Conservation (phyloP, 2,113 vertebrate genomes). For the Oreocharis arfaki region DNA sequence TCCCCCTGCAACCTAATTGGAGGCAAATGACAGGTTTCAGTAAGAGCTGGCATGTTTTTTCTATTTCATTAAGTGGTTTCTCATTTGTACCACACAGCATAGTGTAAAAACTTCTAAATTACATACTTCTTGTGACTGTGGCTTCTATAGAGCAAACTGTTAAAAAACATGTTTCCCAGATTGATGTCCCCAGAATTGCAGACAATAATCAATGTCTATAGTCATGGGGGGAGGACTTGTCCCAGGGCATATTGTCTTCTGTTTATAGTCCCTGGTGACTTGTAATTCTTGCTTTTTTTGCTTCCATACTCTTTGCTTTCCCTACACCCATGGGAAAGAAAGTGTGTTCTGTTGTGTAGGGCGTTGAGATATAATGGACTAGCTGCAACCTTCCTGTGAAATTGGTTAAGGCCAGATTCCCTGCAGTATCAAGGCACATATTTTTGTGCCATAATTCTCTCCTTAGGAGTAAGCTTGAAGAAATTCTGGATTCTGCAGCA, state of each 20-base stretch:
- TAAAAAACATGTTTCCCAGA: neutral
- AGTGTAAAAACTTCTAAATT: neutral
- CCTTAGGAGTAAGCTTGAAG: neutral
- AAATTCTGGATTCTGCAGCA: neutral
- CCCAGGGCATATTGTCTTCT: neutral
- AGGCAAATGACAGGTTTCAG: neutral
- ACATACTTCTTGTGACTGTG: neutral
- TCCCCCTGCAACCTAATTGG: neutral
- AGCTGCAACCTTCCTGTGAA: neutral
- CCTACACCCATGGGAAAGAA: neutral
- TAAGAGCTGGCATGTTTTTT: neutral
- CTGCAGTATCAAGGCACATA: neutral
- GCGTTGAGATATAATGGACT: neutral
- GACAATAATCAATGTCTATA: neutral
- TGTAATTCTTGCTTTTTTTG: neutral
- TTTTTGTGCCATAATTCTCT: neutral
- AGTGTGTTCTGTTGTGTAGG: neutral
- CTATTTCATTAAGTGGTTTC: neutral
- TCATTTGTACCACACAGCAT: neutral
- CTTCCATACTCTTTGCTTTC: neutral
- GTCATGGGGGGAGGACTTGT: neutral
- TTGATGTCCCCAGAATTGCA: neutral
- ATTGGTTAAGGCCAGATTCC: neutral
- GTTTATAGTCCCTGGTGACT: neutral
- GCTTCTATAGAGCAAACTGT: neutral